Evolutionary conservation across 1,140 invertebrate species (phyloP), one percentile per base, ranked within the genome.

Genomic region (Acromyrmex echinatior): DNA sequence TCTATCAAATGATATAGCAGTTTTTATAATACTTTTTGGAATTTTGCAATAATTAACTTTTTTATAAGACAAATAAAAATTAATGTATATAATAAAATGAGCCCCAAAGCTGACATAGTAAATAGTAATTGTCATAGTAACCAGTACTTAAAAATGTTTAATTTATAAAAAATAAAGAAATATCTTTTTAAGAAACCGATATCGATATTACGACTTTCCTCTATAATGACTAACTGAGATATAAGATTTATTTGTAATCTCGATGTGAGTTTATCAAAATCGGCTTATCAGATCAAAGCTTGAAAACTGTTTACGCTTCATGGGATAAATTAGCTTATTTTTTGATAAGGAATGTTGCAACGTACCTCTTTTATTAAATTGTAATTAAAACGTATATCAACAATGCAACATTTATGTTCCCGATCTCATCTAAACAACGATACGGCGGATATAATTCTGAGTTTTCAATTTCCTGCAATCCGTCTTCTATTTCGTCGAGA

Each of bases 401-500:
- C 18, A 71, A 49, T 45, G 53, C 18, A 53, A 35, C 12, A 4
- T 60, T 73, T 35, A 39, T 31, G 9, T 60, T 74, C 35, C 35
- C 16, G 45, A 53, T 79, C 28, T 3, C 1, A 14, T 73, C 18
- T n/a, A 21, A 70, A 39, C 53, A 80, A 12, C 9, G 21, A 63
- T 35, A 9, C 39, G 7, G 25, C 2, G 28, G 39, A 45, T 35
- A 16, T 6, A 58, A n/a, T 16, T 18, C 4, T 16, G 28, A 60
- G 7, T 73, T 71, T 62, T 49, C 6, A 35, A 25, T 14, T 51
- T 51, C 49, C 49, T 16, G 49, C 3, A 51, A 16, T 73, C 18
- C 16, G 5, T 73, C 60, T 45, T 35, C 56, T 73, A 82, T 81
- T 39, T 73, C 53, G 21, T 45, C 35, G 4, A 35, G 18, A 58